These are phyloP conservation scores for Drosophila nasuta DNA, from an alignment of 1,140 invertebrate species.

Conservation along the genomic window DNA sequence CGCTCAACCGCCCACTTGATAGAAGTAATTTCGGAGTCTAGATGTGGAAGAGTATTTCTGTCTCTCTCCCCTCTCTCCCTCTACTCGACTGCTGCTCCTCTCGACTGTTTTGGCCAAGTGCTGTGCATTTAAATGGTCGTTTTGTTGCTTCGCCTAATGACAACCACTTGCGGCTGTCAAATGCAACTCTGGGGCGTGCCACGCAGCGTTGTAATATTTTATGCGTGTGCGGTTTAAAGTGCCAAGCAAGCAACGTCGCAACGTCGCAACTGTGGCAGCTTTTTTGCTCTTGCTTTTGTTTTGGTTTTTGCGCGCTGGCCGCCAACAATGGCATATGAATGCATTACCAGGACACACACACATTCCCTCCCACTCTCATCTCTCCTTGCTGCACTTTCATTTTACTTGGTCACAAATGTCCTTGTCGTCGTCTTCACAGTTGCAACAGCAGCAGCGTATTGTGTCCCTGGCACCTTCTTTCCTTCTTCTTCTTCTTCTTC, in stretches of 20 bases:
- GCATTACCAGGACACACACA: slow-evolving; percentile 45
- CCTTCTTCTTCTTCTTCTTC: not conserved
- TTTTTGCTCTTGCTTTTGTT: slow-evolving; percentile 43
- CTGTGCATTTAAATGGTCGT: slow-evolving; percentile 79
- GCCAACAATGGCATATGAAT: slow-evolving; percentile 75
- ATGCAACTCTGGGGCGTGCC: slow-evolving; percentile 70
- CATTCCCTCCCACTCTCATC: slow-evolving; percentile 12
- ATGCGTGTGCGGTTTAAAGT: slow-evolving; percentile 49
- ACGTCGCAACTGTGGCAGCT: not conserved
- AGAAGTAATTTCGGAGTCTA: slow-evolving; percentile 64
- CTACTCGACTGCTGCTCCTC: not conserved
- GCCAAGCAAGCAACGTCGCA: not conserved
- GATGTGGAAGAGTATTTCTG: not conserved
- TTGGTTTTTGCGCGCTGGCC: slow-evolving; percentile 43
- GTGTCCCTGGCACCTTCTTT: slow-evolving; percentile 26
- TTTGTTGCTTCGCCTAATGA: slow-evolving; percentile 75
- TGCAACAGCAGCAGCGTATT: not conserved
- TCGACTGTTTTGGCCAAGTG: slow-evolving; percentile 42
- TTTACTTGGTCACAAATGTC: slow-evolving; percentile 52
- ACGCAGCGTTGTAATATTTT: slow-evolving; percentile 76
- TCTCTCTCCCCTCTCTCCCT: too few relatives aligned
- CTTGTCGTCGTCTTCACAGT: slow-evolving; percentile 19
- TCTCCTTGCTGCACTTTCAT: slow-evolving; percentile 59
- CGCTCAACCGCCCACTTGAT: slow-evolving; percentile 73
- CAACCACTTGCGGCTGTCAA: slow-evolving; percentile 82